Conservation (phyloP, 2,888 invertebrate genomes). For the Phragmatobia fuliginosa region DNA sequence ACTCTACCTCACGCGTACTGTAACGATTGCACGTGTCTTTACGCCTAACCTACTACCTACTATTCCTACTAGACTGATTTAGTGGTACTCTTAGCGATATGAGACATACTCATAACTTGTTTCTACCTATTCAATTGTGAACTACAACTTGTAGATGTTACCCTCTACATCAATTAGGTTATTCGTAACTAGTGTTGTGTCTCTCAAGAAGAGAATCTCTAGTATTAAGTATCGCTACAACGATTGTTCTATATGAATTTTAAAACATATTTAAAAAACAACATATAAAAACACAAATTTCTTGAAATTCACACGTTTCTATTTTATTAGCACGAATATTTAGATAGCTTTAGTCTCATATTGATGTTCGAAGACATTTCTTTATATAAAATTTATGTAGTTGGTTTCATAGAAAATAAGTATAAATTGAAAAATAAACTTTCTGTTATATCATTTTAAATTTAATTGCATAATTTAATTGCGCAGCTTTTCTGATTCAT, state of each 20-base stretch:
- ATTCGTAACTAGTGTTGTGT: constrained; percentile 56
- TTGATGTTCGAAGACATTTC: constrained; percentile 61
- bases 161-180: constrained; percentile 55
- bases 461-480: constrained; percentile 58
- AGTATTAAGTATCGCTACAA: constrained; percentile 74
- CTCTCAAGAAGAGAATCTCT: constrained; percentile 57
- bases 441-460: constrained; percentile 48
- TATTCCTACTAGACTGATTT: constrained; percentile 84
- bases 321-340: constrained; percentile 80
- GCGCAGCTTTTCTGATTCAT: constrained; percentile 73
- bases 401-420: constrained; percentile 49
- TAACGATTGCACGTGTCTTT: constrained; percentile 72
- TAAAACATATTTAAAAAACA: constrained; percentile 55
- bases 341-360: constrained; percentile 71
- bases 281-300: constrained; percentile 59
- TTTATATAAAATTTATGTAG: constrained; percentile 47
- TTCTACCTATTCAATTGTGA: constrained; percentile 70
- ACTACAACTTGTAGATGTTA: constrained; percentile 63
- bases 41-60: constrained; percentile 67
- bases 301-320: constrained; percentile 74
- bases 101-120: constrained; percentile 62
- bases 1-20: constrained; percentile 73
- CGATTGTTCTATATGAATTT: constrained; percentile 78
- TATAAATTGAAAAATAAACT: constrained; percentile 37
- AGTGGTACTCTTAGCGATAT: constrained; percentile 77